Evolutionary conservation across 2,797 vertebrate genomes (phyloP).

Genomic region (Cyprinodon diabolis): DNA sequence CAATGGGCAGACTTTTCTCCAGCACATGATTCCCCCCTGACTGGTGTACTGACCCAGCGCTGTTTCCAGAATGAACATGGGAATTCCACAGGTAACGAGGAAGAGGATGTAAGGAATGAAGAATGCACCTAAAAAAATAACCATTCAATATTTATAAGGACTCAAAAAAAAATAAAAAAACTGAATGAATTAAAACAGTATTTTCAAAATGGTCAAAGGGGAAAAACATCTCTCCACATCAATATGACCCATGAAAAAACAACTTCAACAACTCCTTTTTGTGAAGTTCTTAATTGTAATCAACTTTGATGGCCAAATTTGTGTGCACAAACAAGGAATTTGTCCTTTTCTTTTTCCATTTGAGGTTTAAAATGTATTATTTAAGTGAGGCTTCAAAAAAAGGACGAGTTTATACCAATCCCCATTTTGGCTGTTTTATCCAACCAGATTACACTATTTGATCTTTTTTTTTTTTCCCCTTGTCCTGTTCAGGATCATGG

Average conservation of each 20-base stretch:
- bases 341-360: not conserved
- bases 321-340: not conserved
- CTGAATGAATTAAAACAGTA: not conserved
- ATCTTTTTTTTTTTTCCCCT: no score
- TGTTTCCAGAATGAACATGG: slow-evolving; percentile 79
- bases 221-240: not conserved
- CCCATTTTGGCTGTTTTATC: no score
- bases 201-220: not conserved
- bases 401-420: no score
- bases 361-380: no score
- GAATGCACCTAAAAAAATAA: slow-evolving; percentile 72
- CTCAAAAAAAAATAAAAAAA: not conserved
- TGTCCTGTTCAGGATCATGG: no score
- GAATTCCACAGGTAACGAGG: slow-evolving; percentile 76
- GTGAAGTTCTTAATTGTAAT: not conserved
- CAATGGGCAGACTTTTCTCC: slow-evolving; percentile 79
- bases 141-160: not conserved
- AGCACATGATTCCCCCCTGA: slow-evolving; percentile 78
- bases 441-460: no score
- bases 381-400: no score
- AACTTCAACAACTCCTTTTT: not conserved
- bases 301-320: no score
- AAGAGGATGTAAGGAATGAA: slow-evolving; percentile 79
- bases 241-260: not conserved
- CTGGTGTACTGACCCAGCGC: slow-evolving; percentile 81